Percentiles rank a stretch among this genome's conserved stretches.
phyloP scores from a whole-genome alignment of 2,888 invertebrate species.

The Branchellion lobata region DNA sequence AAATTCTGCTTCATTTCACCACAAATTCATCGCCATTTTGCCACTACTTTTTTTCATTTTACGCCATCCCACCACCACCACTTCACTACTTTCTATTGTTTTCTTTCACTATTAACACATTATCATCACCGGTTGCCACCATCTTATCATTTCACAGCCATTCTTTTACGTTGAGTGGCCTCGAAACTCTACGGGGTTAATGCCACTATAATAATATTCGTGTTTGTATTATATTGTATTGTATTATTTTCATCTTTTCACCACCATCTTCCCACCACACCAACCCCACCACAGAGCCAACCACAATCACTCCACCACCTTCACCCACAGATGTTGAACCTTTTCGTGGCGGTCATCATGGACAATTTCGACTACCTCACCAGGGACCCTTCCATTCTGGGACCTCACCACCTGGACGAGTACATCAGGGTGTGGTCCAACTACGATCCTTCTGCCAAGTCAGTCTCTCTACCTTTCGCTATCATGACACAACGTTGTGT shows the following conservation, averaged over 20 bases:
- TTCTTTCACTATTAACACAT: too few relatives aligned
- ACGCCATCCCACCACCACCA: not conserved
- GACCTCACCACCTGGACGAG: constrained; percentile 99
- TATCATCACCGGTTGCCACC: too few relatives aligned
- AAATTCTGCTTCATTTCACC: not conserved
- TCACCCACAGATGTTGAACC: constrained; percentile 85
- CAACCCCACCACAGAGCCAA: too few relatives aligned
- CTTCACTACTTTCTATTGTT: too few relatives aligned
- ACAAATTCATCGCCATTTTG: not conserved
- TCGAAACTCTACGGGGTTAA: too few relatives aligned
- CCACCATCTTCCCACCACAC: too few relatives aligned
- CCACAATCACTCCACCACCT: too few relatives aligned
- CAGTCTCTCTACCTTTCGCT: constrained; percentile 18
- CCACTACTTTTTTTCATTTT: not conserved
- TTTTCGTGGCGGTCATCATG: constrained; percentile 99
- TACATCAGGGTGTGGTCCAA: constrained; percentile 99
- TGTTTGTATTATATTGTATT: too few relatives aligned
- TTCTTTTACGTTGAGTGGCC: too few relatives aligned
- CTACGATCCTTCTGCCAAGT: constrained; percentile 99
- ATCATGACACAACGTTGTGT: not conserved
- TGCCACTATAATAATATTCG: too few relatives aligned
- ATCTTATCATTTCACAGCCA: too few relatives aligned
- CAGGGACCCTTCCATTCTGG: constrained; percentile 97
- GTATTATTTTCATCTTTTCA: too few relatives aligned
- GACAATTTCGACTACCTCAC: constrained; percentile 99